Percentiles rank a stretch among this genome's conserved stretches.
These are phyloP conservation scores for Paragorgia papillata DNA, from an alignment of 92 coral and sea anemone species.

Conservation along the genomic window DNA sequence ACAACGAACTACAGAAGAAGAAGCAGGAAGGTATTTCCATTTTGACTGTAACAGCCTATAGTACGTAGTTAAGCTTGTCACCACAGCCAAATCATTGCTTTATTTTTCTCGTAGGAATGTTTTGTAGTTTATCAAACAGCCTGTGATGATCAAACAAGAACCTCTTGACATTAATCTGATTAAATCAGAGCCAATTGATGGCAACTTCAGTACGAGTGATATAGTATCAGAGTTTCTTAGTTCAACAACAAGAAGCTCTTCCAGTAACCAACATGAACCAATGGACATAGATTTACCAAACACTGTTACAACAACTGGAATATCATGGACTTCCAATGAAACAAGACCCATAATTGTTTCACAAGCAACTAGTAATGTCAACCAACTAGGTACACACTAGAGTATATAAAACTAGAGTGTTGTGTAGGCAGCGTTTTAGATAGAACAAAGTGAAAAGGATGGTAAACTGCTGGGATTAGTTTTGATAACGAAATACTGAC, in stretches of 20 bases:
- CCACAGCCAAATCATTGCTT: too few species aligned
- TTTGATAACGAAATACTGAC: too few species aligned
- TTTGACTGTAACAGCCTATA: too few species aligned
- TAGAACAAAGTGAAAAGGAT: too few species aligned
- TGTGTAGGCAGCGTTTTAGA: too few species aligned
- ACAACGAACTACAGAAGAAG: too few species aligned
- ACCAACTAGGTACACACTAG: not conserved
- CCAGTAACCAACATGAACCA: constrained; percentile 4
- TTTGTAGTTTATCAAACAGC: not conserved
- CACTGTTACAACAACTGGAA: not conserved
- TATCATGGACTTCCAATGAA: not conserved
- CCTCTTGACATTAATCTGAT: constrained; percentile 4
- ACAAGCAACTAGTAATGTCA: not conserved
- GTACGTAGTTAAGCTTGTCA: too few species aligned
- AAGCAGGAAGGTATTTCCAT: too few species aligned
- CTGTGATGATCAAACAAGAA: constrained; percentile 40
- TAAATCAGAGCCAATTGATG: constrained; percentile 37
- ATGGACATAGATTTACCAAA: constrained; percentile 31
- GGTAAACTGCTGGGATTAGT: too few species aligned
- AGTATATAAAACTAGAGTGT: too few species aligned
- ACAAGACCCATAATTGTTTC: not conserved
- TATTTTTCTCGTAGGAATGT: not conserved
- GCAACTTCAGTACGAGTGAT: constrained; percentile 5
- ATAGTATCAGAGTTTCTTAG: constrained; percentile 8
- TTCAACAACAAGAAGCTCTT: not conserved